Conservation (phyloP, 2,113 vertebrate genomes). For the Oreotragus oreotragus region DNA sequence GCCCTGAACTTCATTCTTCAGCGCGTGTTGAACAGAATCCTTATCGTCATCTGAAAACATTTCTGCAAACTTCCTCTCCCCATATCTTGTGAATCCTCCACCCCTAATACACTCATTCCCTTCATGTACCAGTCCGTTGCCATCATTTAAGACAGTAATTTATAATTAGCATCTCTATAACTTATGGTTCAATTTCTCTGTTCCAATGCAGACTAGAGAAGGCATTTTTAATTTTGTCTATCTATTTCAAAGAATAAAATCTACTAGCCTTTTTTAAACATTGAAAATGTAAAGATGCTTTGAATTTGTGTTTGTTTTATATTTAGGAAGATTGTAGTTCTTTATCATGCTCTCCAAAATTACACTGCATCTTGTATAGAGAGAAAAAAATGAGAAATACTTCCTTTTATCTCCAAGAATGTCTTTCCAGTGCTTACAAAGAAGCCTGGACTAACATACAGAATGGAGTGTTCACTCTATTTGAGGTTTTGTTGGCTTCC, state of each 20-base stretch:
- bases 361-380: background rate
- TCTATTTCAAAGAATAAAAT: background rate
- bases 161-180: background rate
- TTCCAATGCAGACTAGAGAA: background rate
- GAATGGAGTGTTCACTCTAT: background rate
- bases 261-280: background rate
- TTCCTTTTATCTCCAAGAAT: background rate
- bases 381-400: background rate
- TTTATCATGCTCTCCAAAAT: background rate
- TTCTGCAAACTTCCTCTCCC: background rate
- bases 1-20: background rate
- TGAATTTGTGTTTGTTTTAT: background rate
- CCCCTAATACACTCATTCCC: background rate
- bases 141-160: background rate
- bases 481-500: background rate
- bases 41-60: background rate
- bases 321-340: background rate
- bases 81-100: background rate
- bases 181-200: background rate
- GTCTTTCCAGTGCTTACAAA: background rate
- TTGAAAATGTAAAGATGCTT: conserved; percentile 3
- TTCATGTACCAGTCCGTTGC: background rate
- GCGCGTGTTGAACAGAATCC: background rate
- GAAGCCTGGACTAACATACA: background rate
- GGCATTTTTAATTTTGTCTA: background rate